Percentiles rank a stretch among this genome's conserved stretches.
Evolutionary conservation across 2,113 vertebrate species (phyloP).

Genomic region (Paralichthys olivaceus): DNA sequence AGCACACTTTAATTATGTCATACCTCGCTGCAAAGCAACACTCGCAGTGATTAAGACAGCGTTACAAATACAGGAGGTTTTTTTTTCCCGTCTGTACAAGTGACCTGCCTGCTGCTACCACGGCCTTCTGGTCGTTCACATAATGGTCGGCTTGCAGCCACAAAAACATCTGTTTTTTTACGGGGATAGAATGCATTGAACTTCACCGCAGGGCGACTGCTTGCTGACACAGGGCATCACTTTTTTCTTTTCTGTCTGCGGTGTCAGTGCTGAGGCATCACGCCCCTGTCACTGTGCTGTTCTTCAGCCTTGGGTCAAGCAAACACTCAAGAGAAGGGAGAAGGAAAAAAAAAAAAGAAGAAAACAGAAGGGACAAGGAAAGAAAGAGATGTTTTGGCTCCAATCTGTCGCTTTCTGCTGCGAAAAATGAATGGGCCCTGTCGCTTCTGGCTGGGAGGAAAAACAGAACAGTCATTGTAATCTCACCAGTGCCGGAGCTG

Average conservation of each 20-base stretch:
- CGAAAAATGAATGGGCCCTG: conserved; percentile 48
- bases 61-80: conserved; percentile 8
- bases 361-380: conserved; percentile 24
- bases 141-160: conserved; percentile 36
- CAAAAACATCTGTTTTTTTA: conserved; percentile 45
- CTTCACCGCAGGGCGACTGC: conserved; percentile 36
- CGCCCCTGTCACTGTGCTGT: conserved; percentile 48
- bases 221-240: conserved; percentile 57
- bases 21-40: conserved; percentile 25
- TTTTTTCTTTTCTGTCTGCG: conserved; percentile 38
- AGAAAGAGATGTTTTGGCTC: conserved; percentile 66
- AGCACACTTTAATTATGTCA: conserved; percentile 42
- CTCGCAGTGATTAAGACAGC: conserved; percentile 28
- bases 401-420: conserved; percentile 47
- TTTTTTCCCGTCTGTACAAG: not conserved
- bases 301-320: conserved; percentile 59
- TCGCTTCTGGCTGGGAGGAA: conserved; percentile 47
- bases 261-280: conserved; percentile 53
- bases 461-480: conserved; percentile 69
- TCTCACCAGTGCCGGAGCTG: conserved; percentile 63
- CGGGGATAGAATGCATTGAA: conserved; percentile 17
- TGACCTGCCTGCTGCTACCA: conserved; percentile 32
- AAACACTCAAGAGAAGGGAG: conserved; percentile 14
- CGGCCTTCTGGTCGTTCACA: conserved; percentile 12
- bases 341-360: not conserved